Conservation (phyloP, 2,113 vertebrate species). For the Orientallactaga bullata region DNA sequence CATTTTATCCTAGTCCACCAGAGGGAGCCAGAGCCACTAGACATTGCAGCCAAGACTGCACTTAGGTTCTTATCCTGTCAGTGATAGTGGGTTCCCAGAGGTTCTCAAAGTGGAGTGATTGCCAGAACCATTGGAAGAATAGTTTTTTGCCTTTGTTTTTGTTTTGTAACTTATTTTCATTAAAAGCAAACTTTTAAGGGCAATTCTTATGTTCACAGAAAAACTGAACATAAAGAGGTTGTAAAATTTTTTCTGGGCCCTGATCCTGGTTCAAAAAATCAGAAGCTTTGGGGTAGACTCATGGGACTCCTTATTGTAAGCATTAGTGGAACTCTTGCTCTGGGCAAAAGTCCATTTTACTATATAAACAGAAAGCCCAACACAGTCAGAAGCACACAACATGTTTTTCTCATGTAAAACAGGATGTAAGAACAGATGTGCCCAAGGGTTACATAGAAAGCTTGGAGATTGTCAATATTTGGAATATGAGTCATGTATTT, state of each 20-base stretch:
- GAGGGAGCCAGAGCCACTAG: slow-evolving; percentile 65
- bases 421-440: neutral
- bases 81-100: neutral
- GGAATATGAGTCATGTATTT: slow-evolving; percentile 46
- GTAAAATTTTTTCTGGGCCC: slow-evolving; percentile 12
- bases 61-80: neutral
- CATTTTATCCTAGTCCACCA: slow-evolving; percentile 61
- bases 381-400: neutral
- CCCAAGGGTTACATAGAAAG: neutral
- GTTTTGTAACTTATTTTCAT: slow-evolving; percentile 6
- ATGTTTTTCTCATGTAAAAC: neutral
- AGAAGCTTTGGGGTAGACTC: neutral
- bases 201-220: neutral
- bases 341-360: neutral
- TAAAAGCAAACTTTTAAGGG: neutral
- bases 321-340: neutral
- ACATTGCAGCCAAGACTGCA: neutral
- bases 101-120: neutral
- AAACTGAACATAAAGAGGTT: neutral
- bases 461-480: slow-evolving; percentile 28
- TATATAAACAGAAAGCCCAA: neutral
- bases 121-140: neutral
- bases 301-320: neutral
- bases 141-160: neutral
- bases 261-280: neutral